Evolutionary conservation across 2,113 vertebrate genomes (phyloP).

Genomic region (Pontoporia blainvillei): DNA sequence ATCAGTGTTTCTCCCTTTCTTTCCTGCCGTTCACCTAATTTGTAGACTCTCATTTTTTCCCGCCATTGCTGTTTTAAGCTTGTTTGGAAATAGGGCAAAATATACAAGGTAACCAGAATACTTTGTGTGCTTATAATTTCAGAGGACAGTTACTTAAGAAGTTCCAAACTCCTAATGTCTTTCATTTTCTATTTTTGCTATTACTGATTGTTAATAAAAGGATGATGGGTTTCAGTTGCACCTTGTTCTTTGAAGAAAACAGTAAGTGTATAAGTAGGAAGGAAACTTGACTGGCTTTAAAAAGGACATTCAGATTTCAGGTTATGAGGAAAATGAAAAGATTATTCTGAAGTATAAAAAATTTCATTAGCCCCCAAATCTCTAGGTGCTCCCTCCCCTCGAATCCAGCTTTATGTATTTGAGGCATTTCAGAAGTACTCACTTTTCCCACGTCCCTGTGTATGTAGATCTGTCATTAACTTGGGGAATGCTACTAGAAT

Average conservation of each 20-base stretch:
- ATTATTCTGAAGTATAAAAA: background rate
- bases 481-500: background rate
- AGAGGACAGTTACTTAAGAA: no score
- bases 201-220: background rate
- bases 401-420: background rate
- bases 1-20: background rate
- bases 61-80: background rate
- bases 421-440: background rate
- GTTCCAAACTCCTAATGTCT: background rate
- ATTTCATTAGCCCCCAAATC: background rate
- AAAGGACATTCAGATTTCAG: background rate
- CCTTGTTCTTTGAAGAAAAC: background rate
- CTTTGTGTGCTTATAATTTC: accelerated
- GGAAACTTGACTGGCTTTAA: background rate
- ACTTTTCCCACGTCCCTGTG: background rate
- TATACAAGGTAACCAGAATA: background rate
- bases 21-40: background rate
- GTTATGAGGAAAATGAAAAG: background rate
- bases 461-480: background rate
- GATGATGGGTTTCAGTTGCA: background rate
- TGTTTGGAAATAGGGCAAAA: background rate
- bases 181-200: background rate
- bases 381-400: accelerated
- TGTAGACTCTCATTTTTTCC: background rate
- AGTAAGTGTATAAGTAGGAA: background rate